Conservation (phyloP, 2,888 invertebrate species). For the Chrysopilus asiliformis region DNA sequence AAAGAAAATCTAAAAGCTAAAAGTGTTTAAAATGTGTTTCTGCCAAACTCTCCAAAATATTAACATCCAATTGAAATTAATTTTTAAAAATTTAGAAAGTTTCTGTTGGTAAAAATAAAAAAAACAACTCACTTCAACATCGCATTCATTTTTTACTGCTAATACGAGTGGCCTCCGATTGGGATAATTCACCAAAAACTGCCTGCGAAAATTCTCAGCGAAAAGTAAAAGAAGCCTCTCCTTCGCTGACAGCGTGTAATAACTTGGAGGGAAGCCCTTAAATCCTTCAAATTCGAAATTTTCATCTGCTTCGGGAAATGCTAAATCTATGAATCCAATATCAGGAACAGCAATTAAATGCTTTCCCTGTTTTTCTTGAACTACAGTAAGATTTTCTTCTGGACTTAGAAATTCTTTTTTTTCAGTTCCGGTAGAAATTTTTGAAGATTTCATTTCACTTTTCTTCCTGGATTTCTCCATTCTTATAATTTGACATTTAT, state of each 20-base stretch:
- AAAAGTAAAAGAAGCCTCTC: slow-evolving; percentile 58
- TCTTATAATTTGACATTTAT: no score
- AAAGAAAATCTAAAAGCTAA: no score
- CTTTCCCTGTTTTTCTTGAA: not conserved
- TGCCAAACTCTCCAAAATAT: not conserved
- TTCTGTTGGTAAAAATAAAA: not conserved
- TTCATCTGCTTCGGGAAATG: slow-evolving; percentile 28
- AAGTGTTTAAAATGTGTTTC: no score
- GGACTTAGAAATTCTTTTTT: no score
- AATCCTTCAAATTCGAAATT: slow-evolving; percentile 44
- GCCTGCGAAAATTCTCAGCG: slow-evolving; percentile 65
- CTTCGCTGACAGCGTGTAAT: slow-evolving; percentile 51
- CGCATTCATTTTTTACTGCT: slow-evolving; percentile 63
- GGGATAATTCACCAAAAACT: slow-evolving; percentile 46
- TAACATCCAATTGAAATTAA: not conserved
- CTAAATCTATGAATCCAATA: slow-evolving; percentile 28
- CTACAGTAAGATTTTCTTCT: no score
- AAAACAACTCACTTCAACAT: slow-evolving; percentile 46
- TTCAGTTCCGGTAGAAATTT: no score
- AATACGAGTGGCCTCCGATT: slow-evolving; percentile 52
- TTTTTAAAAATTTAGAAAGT: not conserved
- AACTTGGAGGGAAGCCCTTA: slow-evolving; percentile 48
- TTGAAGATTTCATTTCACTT: no score
- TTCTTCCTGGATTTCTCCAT: no score
- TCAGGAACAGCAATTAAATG: slow-evolving; percentile 7